A percentile compares a stretch with the other conserved stretches of the same genome.
phyloP scores from a whole-genome alignment of 2,113 vertebrate genomes.

The Zonotrichia leucophrys region DNA sequence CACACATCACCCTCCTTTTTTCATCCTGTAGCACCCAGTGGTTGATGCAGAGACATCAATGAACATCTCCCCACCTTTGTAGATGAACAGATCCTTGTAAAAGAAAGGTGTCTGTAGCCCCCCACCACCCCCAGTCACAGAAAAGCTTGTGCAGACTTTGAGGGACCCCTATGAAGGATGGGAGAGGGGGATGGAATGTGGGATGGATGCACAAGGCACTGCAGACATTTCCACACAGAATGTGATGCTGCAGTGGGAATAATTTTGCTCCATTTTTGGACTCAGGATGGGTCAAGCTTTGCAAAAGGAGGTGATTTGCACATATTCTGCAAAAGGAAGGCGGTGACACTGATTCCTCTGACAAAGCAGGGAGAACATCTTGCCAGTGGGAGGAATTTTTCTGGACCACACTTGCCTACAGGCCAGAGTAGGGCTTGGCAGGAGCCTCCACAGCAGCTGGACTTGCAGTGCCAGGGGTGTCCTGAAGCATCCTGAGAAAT shows the following conservation, averaged over 20 bases:
- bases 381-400: background rate
- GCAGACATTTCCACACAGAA: background rate
- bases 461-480: background rate
- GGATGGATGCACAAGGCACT: background rate
- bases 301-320: background rate
- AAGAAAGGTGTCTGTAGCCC: background rate
- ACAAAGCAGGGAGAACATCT: background rate
- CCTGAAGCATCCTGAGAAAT: background rate
- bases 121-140: background rate
- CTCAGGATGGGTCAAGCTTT: background rate
- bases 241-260: fast-evolving
- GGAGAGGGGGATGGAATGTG: fast-evolving
- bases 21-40: fast-evolving
- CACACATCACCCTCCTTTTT: background rate
- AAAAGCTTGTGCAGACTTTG: background rate
- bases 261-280: background rate
- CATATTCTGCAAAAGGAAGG: background rate
- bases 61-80: background rate
- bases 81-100: background rate
- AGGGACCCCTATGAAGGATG: fast-evolving
- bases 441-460: fast-evolving
- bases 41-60: background rate
- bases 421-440: background rate
- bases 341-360: background rate
- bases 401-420: background rate